Conservation (phyloP, 2,113 vertebrate species). For the Axis porcinus region DNA sequence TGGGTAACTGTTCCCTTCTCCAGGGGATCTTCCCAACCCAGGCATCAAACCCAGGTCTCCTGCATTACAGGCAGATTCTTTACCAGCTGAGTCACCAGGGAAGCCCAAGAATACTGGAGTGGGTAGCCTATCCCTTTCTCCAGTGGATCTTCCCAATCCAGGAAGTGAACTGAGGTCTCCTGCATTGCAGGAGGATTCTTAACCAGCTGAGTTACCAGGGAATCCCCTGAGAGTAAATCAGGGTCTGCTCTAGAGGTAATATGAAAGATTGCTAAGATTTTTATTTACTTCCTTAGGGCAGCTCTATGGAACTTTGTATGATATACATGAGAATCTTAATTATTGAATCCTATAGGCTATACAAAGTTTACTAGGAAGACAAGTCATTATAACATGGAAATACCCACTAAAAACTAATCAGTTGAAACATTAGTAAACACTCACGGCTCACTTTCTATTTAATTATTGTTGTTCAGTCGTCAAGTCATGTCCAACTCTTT, state of each 20-base stretch:
- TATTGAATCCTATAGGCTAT: background rate
- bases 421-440: background rate
- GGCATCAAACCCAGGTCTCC: background rate
- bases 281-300: background rate
- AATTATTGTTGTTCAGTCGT: background rate
- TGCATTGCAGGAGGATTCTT: background rate
- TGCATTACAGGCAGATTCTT: background rate
- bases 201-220: background rate
- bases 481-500: background rate
- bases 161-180: background rate
- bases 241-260: background rate
- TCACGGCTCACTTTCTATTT: background rate
- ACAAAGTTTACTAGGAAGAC: background rate
- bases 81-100: background rate
- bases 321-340: background rate
- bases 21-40: background rate
- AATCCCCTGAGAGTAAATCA: background rate
- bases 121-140: background rate
- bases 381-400: background rate
- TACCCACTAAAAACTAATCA: background rate
- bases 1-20: background rate
- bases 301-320: background rate
- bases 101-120: background rate
- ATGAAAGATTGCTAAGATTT: background rate
- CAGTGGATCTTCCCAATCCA: background rate